Evolutionary conservation across 2,797 vertebrate genomes (phyloP), one percentile per base, ranked within the genome.

Genomic region (Aphelocoma californica): DNA sequence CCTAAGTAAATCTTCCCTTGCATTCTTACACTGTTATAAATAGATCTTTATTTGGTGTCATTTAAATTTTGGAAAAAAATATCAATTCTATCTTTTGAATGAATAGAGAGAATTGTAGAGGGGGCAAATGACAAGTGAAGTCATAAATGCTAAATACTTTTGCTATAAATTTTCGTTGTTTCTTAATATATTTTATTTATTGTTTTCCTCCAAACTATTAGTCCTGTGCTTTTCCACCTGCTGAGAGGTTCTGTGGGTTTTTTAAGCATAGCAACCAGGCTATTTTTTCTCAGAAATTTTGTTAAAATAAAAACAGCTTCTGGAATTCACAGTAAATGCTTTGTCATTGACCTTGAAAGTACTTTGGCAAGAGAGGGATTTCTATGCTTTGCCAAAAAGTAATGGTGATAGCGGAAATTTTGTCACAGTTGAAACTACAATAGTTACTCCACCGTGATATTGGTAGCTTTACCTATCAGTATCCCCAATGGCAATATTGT

Each of bases 291-390:
- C 60, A 73, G 40, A 87, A 91, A 58, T 91, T 94, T 83, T 88
- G n/a, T 88, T 86, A 60, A 90, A 95, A 92, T 86, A 92, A 91
- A 92, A 81, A 10, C 62, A 74, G 26, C 60, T 81, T 67, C 65
- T 93, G 81, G 44, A 82, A 86, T 70, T 92, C 32, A 24, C 31
- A 72, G 44, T 69, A 75, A 91, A 91, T 90, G 89, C 84, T 95
- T 88, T 69, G 78, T 50, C 77, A 94, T n/a, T 92, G 87, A 96
- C 93, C 85, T 93, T 93, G 84, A 91, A 61, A 86, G 54, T 81
- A 74, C 74, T 96, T 93, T 96, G 88, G 89, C 82, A 92, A 81
- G 79, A n/a, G 56, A 91, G 17, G 18, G 14, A 90, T 90, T 89
- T 72, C 61, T 78, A 2, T 40, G 20, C 54, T 95, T 80, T 94